Conservation (phyloP, 2,888 invertebrate species). For the Argyra leucocephala region DNA sequence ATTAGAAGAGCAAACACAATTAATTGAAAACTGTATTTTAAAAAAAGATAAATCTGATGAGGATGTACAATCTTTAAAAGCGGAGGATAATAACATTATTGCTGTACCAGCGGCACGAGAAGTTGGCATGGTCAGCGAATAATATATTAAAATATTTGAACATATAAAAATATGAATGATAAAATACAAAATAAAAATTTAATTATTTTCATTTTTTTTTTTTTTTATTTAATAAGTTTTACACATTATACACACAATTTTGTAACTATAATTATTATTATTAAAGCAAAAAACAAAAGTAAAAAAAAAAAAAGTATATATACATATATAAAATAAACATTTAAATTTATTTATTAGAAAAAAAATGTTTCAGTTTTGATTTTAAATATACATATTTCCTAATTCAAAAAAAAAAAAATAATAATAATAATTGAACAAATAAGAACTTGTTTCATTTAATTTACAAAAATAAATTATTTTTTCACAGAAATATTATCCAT, state of each 20-base stretch:
- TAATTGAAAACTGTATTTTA: constrained; percentile 21
- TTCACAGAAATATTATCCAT: too few species aligned
- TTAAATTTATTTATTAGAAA: background rate
- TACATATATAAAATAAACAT: background rate
- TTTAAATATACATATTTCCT: background rate
- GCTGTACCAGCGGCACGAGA: constrained; percentile 32
- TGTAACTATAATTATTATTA: constrained; percentile 1
- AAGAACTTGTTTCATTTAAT: too few species aligned
- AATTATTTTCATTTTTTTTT: constrained; percentile 2
- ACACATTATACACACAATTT: constrained; percentile 6
- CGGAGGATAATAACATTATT: background rate
- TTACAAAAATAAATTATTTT: too few species aligned
- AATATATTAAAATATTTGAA: constrained; percentile 19
- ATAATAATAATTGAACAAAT: too few species aligned
- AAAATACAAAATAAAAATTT: too few species aligned
- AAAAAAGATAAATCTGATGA: constrained; percentile 19
- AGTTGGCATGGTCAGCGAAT: constrained; percentile 43
- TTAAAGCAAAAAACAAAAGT: background rate
- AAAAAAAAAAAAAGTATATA: background rate
- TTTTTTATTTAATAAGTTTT: constrained; percentile 2
- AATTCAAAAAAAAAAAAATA: background rate
- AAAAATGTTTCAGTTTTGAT: background rate
- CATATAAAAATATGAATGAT: too few species aligned
- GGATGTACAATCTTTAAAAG: background rate
- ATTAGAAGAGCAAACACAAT: constrained; percentile 14